Conservation (phyloP, 2,113 vertebrate species). For the Plectropomus leopardus region DNA sequence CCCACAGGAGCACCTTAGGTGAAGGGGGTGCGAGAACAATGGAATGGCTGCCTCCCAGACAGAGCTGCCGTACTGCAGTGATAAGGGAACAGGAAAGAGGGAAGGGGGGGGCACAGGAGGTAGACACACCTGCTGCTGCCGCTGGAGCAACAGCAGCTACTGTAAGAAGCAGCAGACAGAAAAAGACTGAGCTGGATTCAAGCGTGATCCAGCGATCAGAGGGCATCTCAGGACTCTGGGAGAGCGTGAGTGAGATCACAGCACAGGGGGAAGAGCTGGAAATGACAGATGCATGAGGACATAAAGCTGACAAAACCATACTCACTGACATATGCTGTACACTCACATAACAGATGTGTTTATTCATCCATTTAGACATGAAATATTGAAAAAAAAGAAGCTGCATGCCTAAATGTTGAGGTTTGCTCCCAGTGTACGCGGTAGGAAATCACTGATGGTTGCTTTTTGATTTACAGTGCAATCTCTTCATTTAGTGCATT, state of each 20-base stretch:
- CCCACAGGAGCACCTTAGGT: slow-evolving; percentile 62
- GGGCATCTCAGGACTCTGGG: slow-evolving; percentile 67
- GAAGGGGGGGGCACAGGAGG: slow-evolving; percentile 48
- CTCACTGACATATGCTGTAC: slow-evolving; percentile 27
- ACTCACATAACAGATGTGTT: slow-evolving; percentile 31
- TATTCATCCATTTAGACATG: slow-evolving; percentile 34
- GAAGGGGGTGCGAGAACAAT: slow-evolving; percentile 73
- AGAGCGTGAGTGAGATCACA: slow-evolving; percentile 48
- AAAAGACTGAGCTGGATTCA: slow-evolving; percentile 35
- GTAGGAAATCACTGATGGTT: background rate
- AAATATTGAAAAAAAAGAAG: background rate
- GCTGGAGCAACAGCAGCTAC: slow-evolving; percentile 66
- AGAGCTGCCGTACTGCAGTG: slow-evolving; percentile 78
- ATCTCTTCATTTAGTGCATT: background rate
- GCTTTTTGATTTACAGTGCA: background rate
- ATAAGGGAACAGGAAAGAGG: slow-evolving; percentile 74
- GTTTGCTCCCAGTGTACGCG: background rate
- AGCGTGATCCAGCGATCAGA: slow-evolving; percentile 41
- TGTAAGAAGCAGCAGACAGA: slow-evolving; percentile 29
- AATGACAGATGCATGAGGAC: slow-evolving; percentile 25
- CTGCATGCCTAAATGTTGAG: background rate
- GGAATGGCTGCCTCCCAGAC: slow-evolving; percentile 78
- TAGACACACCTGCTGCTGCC: slow-evolving; percentile 76
- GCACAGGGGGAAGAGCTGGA: slow-evolving; percentile 20
- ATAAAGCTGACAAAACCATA: slow-evolving; percentile 35